phyloP scores from a whole-genome alignment of 2,113 vertebrate species.

The Catharus fuscescens region DNA sequence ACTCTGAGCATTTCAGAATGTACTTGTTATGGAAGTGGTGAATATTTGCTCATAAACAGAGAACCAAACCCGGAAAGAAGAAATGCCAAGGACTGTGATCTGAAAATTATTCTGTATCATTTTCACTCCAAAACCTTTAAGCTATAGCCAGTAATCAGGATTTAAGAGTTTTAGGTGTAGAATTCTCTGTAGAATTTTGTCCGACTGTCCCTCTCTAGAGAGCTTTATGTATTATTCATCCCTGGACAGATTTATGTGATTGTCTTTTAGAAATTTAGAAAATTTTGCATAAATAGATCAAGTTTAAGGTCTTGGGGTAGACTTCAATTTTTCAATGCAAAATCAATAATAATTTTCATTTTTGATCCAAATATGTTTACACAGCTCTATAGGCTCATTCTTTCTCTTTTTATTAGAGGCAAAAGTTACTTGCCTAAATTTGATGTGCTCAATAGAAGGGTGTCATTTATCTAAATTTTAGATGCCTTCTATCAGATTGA shows the following conservation, averaged over 20 bases:
- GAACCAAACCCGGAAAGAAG: neutral
- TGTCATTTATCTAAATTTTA: neutral
- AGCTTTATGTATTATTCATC: neutral
- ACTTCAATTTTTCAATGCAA: neutral
- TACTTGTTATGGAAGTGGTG: neutral
- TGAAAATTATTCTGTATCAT: neutral
- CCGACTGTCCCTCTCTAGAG: neutral
- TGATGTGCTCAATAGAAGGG: neutral
- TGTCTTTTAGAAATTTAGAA: neutral
- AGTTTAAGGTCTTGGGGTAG: neutral
- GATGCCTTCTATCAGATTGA: neutral
- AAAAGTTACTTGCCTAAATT: neutral
- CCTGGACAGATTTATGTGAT: neutral
- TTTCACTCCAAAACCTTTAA: neutral
- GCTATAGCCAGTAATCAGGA: neutral
- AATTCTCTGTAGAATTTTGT: neutral
- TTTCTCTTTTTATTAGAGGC: neutral
- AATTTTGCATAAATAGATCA: neutral
- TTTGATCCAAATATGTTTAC: neutral
- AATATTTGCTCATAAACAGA: neutral
- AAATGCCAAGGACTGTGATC: neutral
- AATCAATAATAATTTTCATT: neutral
- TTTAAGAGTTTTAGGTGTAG: neutral
- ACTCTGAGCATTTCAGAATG: neutral
- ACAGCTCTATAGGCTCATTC: neutral